Evolutionary conservation across 2,113 vertebrate species (phyloP).

Genomic region (Indicator maculatus): DNA sequence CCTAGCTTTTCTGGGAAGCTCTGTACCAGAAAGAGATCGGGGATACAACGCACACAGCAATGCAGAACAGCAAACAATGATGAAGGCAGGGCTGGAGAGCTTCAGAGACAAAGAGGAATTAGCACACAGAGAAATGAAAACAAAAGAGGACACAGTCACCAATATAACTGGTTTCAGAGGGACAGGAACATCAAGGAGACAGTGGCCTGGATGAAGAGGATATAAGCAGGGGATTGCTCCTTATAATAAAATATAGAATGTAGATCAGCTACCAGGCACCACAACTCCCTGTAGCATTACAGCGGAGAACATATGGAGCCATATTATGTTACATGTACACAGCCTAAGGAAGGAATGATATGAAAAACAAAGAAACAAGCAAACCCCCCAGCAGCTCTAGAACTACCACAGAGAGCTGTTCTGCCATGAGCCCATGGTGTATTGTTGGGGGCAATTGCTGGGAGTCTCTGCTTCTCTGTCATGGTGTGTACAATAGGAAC

Average conservation of each 20-base stretch:
- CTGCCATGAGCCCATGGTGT: background rate
- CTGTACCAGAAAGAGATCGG: conserved; percentile 62
- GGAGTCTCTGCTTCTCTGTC: background rate
- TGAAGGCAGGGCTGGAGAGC: conserved; percentile 56
- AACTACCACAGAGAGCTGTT: background rate
- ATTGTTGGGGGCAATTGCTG: background rate
- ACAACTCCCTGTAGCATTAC: background rate
- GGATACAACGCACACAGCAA: conserved; percentile 56
- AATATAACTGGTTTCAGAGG: conserved; percentile 43
- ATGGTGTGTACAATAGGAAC: background rate
- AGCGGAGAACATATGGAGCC: background rate
- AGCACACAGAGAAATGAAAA: conserved; percentile 60
- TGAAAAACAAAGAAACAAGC: background rate
- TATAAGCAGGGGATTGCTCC: background rate
- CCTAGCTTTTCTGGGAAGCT: conserved; percentile 49
- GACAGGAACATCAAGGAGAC: conserved; percentile 6
- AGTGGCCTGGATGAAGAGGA: background rate
- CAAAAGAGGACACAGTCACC: conserved; percentile 55
- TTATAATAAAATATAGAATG: background rate
- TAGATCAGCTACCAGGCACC: background rate
- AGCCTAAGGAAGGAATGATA: background rate
- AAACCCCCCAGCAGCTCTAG: background rate
- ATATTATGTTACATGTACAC: background rate
- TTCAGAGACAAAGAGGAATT: conserved; percentile 63
- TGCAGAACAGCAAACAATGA: conserved; percentile 58